phyloP scores from a whole-genome alignment of 2,113 vertebrate species.

The Laticauda colubrina region DNA sequence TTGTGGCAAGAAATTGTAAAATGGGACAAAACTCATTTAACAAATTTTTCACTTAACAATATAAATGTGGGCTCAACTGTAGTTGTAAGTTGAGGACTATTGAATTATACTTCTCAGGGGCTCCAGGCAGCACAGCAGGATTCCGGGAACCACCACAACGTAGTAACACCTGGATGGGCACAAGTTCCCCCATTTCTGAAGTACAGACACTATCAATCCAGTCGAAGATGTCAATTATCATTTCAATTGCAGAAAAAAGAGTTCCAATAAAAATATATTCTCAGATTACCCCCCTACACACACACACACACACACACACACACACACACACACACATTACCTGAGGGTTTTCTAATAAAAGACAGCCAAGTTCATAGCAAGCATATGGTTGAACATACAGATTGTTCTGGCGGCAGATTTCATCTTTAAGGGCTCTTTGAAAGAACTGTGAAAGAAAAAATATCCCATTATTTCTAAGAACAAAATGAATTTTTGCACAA shows the following conservation, averaged over 20 bases:
- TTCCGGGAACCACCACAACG: background rate
- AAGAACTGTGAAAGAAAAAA: slow-evolving; percentile 77
- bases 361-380: slow-evolving; percentile 94
- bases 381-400: slow-evolving; percentile 91
- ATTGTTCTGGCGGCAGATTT: slow-evolving; percentile 83
- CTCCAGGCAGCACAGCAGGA: background rate
- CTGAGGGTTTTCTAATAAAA: slow-evolving; percentile 89
- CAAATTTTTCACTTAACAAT: too few species aligned
- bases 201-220: background rate
- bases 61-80: too few species aligned
- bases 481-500: background rate
- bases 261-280: background rate
- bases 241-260: background rate
- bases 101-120: background rate
- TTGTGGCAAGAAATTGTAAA: too few species aligned
- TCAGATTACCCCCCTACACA: background rate
- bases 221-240: background rate
- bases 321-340: slow-evolving; percentile 56
- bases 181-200: background rate
- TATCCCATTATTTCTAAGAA: background rate
- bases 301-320: too few species aligned
- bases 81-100: background rate
- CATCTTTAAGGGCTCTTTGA: slow-evolving; percentile 87
- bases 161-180: background rate
- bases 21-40: too few species aligned